Percentiles rank a stretch among this genome's conserved stretches.
Conservation (phyloP, 2,888 invertebrate genomes). For the Buathra laborator region DNA sequence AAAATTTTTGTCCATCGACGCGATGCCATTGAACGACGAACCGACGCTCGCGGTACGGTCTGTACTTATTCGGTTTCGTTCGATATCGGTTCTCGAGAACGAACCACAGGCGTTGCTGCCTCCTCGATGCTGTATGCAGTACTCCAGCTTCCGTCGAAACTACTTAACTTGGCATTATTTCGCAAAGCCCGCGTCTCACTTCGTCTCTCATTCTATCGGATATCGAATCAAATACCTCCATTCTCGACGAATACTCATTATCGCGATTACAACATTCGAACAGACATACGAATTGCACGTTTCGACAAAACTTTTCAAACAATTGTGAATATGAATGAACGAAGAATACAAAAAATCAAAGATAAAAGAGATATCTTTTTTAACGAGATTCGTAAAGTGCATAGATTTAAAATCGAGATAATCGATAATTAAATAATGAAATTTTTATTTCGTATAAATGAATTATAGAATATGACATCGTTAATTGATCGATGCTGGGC, state of each 20-base stretch:
- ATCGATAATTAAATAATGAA: background rate
- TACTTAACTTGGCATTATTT: constrained; percentile 7
- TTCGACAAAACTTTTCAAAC: background rate
- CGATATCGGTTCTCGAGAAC: constrained; percentile 43
- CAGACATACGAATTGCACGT: background rate
- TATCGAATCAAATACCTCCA: too few relatives aligned
- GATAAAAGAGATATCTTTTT: background rate
- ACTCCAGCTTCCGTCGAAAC: constrained; percentile 12
- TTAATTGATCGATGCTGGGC: background rate
- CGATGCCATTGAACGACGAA: constrained; percentile 4
- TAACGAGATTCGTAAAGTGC: background rate
- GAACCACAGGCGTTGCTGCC: constrained; percentile 34
- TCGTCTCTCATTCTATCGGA: background rate
- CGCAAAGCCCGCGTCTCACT: background rate
- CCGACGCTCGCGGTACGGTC: constrained; percentile 22
- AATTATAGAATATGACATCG: background rate
- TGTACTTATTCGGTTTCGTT: constrained; percentile 44
- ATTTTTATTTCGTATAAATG: background rate
- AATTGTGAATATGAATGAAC: background rate
- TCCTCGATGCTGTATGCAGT: background rate
- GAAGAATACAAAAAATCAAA: background rate
- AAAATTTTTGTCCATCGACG: constrained; percentile 39
- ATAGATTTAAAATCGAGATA: background rate
- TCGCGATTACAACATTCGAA: constrained; percentile 1
- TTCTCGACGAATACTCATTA: constrained; percentile 19